Evolutionary conservation across 2,888 invertebrate species (phyloP).

Genomic region (Eilema griseolum): DNA sequence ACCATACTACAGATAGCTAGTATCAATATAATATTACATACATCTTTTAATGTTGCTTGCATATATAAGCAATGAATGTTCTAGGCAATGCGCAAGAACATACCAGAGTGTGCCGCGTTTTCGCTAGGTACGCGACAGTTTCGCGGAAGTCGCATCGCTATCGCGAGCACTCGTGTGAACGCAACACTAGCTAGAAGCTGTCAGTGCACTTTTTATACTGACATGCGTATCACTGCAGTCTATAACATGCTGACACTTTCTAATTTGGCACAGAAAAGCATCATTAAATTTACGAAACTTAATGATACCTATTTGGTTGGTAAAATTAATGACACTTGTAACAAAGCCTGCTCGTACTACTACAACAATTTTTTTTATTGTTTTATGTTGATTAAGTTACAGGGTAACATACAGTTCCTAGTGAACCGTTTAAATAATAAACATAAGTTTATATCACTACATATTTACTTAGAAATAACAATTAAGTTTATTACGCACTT

Average conservation of each 20-base stretch:
- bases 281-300: background rate
- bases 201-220: conserved; percentile 63
- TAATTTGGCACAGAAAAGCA: conserved; percentile 36
- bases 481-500: background rate
- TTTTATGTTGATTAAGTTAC: too few species aligned
- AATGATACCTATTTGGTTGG: too few species aligned
- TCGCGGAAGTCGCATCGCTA: conserved; percentile 70
- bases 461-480: background rate
- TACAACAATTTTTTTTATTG: too few species aligned
- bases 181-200: conserved; percentile 63
- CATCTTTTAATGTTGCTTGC: too few species aligned
- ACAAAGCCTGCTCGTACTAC: too few species aligned
- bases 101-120: conserved; percentile 62
- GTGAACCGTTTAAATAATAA: too few species aligned
- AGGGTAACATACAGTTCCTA: too few species aligned
- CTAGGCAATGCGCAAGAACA: conserved; percentile 4
- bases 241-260: conserved; percentile 46
- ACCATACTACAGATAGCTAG: background rate
- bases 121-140: conserved; percentile 66
- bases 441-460: too few species aligned
- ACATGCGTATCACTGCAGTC: conserved; percentile 37
- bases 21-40: background rate
- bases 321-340: too few species aligned
- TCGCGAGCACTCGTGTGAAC: conserved; percentile 58
- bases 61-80: background rate